Conservation (phyloP, 2,888 invertebrate species). For the Polietes domitor region DNA sequence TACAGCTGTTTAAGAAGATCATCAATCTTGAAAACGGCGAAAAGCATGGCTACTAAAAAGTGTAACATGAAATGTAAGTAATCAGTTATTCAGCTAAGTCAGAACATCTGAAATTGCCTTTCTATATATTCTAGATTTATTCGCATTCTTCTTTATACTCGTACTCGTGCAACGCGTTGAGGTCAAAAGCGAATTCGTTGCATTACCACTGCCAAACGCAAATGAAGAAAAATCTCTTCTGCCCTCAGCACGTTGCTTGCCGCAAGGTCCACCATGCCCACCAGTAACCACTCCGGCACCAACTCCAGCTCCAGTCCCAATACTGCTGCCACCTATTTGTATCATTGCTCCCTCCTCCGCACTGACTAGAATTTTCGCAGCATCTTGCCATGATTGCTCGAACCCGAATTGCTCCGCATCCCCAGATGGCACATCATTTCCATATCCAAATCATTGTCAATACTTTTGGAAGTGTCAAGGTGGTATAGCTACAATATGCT, state of each 20-base stretch:
- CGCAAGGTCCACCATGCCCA: not conserved
- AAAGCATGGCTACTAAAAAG: not conserved
- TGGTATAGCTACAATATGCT: conserved; percentile 7
- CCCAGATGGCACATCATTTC: conserved; percentile 41
- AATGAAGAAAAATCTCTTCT: not conserved
- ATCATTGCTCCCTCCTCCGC: not conserved
- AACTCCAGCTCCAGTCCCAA: not conserved
- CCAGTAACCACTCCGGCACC: not conserved
- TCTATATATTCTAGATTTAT: not conserved
- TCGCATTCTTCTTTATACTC: not conserved
- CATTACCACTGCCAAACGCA: too few relatives aligned
- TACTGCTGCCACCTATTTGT: not conserved
- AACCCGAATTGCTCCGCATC: conserved; percentile 36
- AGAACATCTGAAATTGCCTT: not conserved
- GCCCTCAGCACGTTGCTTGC: not conserved
- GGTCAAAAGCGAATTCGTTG: not conserved
- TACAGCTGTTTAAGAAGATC: not conserved
- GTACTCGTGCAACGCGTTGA: not conserved
- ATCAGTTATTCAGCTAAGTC: too few relatives aligned
- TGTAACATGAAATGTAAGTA: not conserved
- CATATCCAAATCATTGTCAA: conserved; percentile 53
- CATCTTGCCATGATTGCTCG: conserved; percentile 36
- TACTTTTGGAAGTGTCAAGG: conserved; percentile 44
- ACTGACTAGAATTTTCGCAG: not conserved
- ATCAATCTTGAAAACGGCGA: not conserved